These are phyloP conservation scores for Cyprinodon diabolis DNA, from an alignment of 2,797 vertebrate species.

Conservation along the genomic window DNA sequence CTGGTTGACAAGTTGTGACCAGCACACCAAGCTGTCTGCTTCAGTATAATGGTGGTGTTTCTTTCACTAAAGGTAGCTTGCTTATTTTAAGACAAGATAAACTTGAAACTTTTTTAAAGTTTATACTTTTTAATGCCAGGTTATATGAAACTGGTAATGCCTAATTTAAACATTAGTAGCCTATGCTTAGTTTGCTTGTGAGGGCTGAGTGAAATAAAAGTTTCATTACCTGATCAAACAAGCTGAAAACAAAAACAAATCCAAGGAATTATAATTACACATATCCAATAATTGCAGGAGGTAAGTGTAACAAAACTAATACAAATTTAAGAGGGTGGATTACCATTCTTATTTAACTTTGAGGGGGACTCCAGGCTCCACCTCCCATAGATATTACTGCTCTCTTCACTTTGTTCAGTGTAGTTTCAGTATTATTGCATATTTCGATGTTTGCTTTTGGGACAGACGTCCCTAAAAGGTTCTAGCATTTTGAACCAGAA, in stretches of 20 bases:
- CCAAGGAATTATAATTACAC: not conserved
- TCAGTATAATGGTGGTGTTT: too few relatives aligned
- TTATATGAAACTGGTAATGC: too few relatives aligned
- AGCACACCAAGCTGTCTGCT: too few relatives aligned
- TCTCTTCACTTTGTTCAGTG: conserved; percentile 12
- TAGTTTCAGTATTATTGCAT: conserved; percentile 15
- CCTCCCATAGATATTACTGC: conserved; percentile 13
- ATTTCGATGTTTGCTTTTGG: conserved; percentile 1
- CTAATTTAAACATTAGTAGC: too few relatives aligned
- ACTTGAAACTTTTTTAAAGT: too few relatives aligned
- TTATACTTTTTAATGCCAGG: too few relatives aligned
- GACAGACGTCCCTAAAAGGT: conserved; percentile 11
- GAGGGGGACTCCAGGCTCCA: conserved; percentile 5
- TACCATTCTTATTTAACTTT: conserved; percentile 7
- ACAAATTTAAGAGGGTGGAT: conserved; percentile 8
- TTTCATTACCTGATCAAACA: not conserved
- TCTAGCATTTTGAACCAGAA: conserved; percentile 15
- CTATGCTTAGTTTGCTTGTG: too few relatives aligned
- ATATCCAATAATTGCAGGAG: not conserved
- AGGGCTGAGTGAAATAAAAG: not conserved
- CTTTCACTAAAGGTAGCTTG: too few relatives aligned
- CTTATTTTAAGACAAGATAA: too few relatives aligned
- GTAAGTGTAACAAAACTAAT: not conserved
- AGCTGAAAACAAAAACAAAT: not conserved
- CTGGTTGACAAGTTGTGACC: too few relatives aligned